Evolutionary conservation across 1,140 invertebrate genomes (phyloP).

Genomic region (Neodiprion fabricii): DNA sequence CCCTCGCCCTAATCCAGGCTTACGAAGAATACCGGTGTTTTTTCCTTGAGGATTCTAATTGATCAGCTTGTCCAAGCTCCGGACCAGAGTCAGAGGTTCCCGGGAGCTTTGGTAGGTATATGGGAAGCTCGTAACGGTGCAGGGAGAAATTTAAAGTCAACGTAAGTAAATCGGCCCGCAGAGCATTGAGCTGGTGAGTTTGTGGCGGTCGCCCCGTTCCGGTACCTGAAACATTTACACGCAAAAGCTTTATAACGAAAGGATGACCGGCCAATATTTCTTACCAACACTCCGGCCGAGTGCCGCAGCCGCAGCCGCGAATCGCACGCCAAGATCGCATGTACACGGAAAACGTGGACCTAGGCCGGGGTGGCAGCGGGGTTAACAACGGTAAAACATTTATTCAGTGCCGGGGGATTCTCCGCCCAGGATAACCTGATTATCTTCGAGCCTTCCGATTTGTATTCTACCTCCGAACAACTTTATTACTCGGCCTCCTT

Average conservation of each 20-base stretch:
- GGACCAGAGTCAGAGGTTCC: not conserved
- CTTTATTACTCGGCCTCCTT: slow-evolving; percentile 5
- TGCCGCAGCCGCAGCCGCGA: too few species aligned
- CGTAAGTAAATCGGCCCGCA: not conserved
- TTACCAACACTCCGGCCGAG: not conserved
- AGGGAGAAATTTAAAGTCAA: not conserved
- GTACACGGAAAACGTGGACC: too few species aligned
- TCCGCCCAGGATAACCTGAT: slow-evolving; percentile 4
- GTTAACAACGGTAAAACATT: slow-evolving; percentile 6
- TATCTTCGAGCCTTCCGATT: slow-evolving; percentile 7
- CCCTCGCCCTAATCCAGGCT: too few species aligned
- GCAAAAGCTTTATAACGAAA: slow-evolving; percentile 5
- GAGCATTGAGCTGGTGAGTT: not conserved
- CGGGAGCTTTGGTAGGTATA: not conserved
- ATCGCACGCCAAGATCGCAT: too few species aligned
- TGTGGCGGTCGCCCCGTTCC: not conserved
- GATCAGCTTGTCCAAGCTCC: not conserved
- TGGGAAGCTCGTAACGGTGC: too few species aligned
- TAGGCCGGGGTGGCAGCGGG: not conserved
- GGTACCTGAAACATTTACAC: not conserved
- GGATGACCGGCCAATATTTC: not conserved
- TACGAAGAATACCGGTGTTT: not conserved
- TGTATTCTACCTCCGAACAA: not conserved
- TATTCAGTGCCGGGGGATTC: not conserved
- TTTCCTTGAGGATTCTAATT: not conserved